Base-by-base conservation (phyloP, 2,888 invertebrate genomes). In the Himalopsyche anomala region DNA sequence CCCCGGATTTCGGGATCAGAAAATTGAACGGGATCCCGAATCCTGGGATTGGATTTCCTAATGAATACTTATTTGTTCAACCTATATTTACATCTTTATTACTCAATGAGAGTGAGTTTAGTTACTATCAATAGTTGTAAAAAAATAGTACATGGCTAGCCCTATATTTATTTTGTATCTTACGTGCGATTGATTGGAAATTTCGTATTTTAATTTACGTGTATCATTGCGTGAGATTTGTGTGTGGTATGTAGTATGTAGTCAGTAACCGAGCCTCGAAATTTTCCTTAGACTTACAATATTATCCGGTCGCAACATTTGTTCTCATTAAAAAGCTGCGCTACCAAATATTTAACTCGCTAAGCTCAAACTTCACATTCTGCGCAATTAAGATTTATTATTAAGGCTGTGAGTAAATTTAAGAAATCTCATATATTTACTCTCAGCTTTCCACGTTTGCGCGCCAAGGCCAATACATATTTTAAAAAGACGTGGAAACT, bases 381-480 rank as follows among this genome's bases (percentile, higher is more conserved):
- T 83, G 80, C 83, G 74, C 86, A 87, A 87, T 87, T 87, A 87
- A 87, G 87, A 87, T 87, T 87, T 87, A 87, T 82, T 86, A 85
- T 83, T 83, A 62, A 62, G 55, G 81, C 51, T 11, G 86, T 45
- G 85, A 62, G 62, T 62, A 62, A 87, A 86, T 87, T 86, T 84
- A 86, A 87, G 85, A 86, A 87, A 86, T 87, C 85, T 40, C 86
- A 84, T 62, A 86, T 86, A 85, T 87, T 87, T 87, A 84, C 87
- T 81, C 54, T 55, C 56, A 19, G 85, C 84, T 86, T 82, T 85
- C 36, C 82, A 5, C 62, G 82, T 69, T 69, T 83, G 69, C 45
- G 56, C 81, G 83, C 42, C 36, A 83, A 51, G 55, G 36, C n/a
- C 55, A 17, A 36, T 55, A 54, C 15, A 56, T 56, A 36, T 82